Conservation (phyloP, 2,797 vertebrate genomes). For the Calcarius lapponicus region DNA sequence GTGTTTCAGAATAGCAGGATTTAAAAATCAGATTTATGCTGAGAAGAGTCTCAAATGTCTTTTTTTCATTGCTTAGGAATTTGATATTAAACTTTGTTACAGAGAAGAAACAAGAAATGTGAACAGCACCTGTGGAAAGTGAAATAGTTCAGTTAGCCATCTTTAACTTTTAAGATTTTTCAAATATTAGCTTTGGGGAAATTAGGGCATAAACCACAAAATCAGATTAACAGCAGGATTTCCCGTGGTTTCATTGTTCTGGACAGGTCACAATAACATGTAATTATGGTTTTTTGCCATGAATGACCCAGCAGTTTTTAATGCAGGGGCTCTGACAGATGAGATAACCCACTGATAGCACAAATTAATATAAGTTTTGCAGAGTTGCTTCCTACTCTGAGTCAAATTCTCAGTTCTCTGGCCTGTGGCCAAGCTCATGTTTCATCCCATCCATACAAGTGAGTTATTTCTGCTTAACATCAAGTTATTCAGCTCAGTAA, state of each 20-base stretch:
- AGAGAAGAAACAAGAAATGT: not conserved
- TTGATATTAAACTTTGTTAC: not conserved
- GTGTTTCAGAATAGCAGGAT: not conserved
- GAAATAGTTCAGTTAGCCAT: not conserved
- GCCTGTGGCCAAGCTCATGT: not conserved
- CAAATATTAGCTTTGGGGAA: not conserved
- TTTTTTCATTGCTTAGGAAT: not conserved
- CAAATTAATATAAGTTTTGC: not conserved
- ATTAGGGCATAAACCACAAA: not conserved
- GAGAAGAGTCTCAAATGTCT: accelerated
- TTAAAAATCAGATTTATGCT: not conserved
- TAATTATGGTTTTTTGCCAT: not conserved
- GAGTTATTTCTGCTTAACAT: not conserved
- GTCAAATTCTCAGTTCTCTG: not conserved
- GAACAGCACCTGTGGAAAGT: not conserved
- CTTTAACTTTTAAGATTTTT: not conserved
- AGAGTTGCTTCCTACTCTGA: not conserved
- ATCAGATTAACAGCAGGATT: not conserved
- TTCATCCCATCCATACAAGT: not conserved
- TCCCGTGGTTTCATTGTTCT: not conserved
- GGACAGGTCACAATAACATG: not conserved
- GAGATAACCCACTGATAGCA: not conserved
- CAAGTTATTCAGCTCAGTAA: not conserved
- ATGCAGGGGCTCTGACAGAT: not conserved
- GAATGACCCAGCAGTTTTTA: not conserved